Conservation (phyloP, 2,888 invertebrate species). For the Choreutis nemorana region DNA sequence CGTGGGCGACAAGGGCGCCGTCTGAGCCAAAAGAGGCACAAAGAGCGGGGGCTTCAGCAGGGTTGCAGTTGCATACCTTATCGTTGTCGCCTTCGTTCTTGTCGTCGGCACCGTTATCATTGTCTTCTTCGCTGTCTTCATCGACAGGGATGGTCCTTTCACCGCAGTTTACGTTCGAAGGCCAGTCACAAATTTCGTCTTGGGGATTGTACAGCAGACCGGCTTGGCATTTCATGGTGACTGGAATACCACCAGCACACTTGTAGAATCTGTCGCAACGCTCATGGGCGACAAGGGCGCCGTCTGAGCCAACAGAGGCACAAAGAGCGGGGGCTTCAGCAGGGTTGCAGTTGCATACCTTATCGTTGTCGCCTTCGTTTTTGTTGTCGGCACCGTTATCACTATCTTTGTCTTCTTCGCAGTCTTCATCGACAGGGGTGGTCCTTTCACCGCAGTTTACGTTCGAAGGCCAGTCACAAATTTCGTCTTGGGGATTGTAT, state of each 20-base stretch:
- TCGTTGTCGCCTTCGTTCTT: slow-evolving; percentile 7
- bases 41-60: slow-evolving; percentile 18
- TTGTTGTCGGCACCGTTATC: slow-evolving; percentile 5
- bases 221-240: slow-evolving; percentile 16
- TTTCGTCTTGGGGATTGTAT: slow-evolving; percentile 17
- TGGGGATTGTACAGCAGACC: slow-evolving; percentile 21
- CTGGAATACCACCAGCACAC: slow-evolving; percentile 19
- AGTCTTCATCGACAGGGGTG: slow-evolving; percentile 9
- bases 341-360: slow-evolving; percentile 17
- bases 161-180: slow-evolving; percentile 23
- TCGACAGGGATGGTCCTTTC: slow-evolving; percentile 16
- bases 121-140: slow-evolving; percentile 3
- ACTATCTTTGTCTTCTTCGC: slow-evolving; percentile 11
- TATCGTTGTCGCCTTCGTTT: slow-evolving; percentile 5
- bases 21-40: slow-evolving; percentile 19
- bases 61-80: slow-evolving; percentile 14
- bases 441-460: slow-evolving; percentile 20
- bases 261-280: slow-evolving; percentile 25
- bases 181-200: slow-evolving; percentile 22
- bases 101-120: slow-evolving; percentile 3
- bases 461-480: slow-evolving; percentile 22
- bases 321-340: slow-evolving; percentile 22
- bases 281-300: slow-evolving; percentile 24
- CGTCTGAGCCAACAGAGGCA: slow-evolving; percentile 16
- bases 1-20: slow-evolving; percentile 19